Conservation (phyloP, 1,140 invertebrate genomes). For the Sycophaga agraensis region DNA sequence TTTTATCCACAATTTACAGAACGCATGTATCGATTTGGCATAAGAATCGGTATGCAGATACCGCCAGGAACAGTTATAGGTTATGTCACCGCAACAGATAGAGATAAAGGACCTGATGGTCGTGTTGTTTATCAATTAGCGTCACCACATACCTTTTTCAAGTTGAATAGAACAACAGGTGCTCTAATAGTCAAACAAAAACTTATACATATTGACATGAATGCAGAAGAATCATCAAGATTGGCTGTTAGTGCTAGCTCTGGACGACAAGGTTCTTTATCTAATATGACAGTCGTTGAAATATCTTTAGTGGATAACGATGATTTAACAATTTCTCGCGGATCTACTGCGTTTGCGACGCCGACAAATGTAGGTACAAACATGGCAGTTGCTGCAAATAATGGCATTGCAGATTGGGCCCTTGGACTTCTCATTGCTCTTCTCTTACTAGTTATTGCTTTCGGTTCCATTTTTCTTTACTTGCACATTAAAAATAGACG, state of each 20-base stretch:
- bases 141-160: slow-evolving; percentile 82
- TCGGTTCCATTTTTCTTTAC: slow-evolving; percentile 80
- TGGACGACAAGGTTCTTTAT: slow-evolving; percentile 80
- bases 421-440: slow-evolving; percentile 81
- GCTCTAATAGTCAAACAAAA: slow-evolving; percentile 81
- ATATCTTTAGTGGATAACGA: slow-evolving; percentile 70
- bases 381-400: slow-evolving; percentile 61
- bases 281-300: slow-evolving; percentile 83
- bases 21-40: slow-evolving; percentile 80
- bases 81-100: slow-evolving; percentile 83
- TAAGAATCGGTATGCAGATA: slow-evolving; percentile 67
- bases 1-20: slow-evolving; percentile 89
- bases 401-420: slow-evolving; percentile 81
- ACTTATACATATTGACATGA: slow-evolving; percentile 62
- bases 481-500: slow-evolving; percentile 80
- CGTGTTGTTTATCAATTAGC: slow-evolving; percentile 85
- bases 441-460: slow-evolving; percentile 77
- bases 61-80: slow-evolving; percentile 81
- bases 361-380: slow-evolving; percentile 50
- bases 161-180: slow-evolving; percentile 88
- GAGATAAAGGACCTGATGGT: slow-evolving; percentile 89
- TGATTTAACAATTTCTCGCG: slow-evolving; percentile 59
- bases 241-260: slow-evolving; percentile 84
- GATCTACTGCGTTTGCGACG: slow-evolving; percentile 77
- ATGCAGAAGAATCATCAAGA: slow-evolving; percentile 65